A percentile compares a stretch with the other conserved stretches of the same genome.
These are phyloP conservation scores for Zaprionus ghesquierei DNA, from an alignment of 1,140 invertebrate genomes.

Conservation along the genomic window DNA sequence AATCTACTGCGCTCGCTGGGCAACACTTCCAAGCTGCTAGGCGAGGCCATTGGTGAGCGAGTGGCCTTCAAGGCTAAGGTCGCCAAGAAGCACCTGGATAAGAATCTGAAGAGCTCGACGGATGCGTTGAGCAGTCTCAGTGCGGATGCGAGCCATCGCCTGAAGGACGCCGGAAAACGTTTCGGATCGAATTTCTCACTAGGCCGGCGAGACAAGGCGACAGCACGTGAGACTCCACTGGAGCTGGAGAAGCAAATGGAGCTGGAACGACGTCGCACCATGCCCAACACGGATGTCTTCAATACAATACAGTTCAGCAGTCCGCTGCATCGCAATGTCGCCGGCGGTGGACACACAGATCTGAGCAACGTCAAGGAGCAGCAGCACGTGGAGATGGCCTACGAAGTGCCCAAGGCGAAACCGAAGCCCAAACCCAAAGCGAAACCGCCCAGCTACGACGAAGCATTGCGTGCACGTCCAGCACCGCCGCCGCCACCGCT, in stretches of 20 bases:
- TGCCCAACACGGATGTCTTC: conserved; percentile 78
- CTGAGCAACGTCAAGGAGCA: conserved; percentile 20
- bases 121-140: conserved; percentile 67
- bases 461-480: conserved; percentile 45
- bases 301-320: conserved; percentile 74
- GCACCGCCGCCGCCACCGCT: background rate
- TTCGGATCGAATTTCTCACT: conserved; percentile 70
- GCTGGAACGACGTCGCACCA: conserved; percentile 66
- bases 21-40: conserved; percentile 73
- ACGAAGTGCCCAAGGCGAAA: conserved; percentile 65
- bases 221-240: background rate
- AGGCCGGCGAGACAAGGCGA: conserved; percentile 37
- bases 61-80: conserved; percentile 69
- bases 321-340: conserved; percentile 62
- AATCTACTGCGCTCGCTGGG: conserved; percentile 75
- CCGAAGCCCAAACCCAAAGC: conserved; percentile 13
- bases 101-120: conserved; percentile 73
- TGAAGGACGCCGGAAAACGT: conserved; percentile 65
- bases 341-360: conserved; percentile 47
- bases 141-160: conserved; percentile 55
- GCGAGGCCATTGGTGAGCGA: conserved; percentile 77
- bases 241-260: conserved; percentile 16
- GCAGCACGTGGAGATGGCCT: conserved; percentile 41
- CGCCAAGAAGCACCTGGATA: conserved; percentile 73
- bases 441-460: conserved; percentile 65